Evolutionary conservation across 2,888 invertebrate species (phyloP).

Genomic region (Cryptus viduatorius): DNA sequence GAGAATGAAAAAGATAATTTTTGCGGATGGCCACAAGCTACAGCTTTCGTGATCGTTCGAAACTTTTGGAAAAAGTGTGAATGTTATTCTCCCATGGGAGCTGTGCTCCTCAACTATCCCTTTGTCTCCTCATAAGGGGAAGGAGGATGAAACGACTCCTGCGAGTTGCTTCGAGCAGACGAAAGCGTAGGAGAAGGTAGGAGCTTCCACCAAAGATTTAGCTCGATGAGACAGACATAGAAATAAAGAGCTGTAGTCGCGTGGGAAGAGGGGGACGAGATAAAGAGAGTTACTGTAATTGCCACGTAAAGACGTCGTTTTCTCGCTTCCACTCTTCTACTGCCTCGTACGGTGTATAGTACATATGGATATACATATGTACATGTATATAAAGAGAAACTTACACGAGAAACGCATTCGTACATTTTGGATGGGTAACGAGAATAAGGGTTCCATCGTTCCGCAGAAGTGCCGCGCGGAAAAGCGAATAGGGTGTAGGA

Average conservation of each 20-base stretch:
- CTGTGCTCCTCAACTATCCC: slow-evolving; percentile 54
- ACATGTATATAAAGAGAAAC: background rate
- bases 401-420: slow-evolving; percentile 10
- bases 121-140: background rate
- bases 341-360: background rate
- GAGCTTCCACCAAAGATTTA: slow-evolving; percentile 64
- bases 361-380: background rate
- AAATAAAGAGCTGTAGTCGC: slow-evolving; percentile 39
- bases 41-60: slow-evolving; percentile 1
- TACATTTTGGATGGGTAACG: slow-evolving; percentile 54
- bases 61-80: slow-evolving; percentile 67
- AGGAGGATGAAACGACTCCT: slow-evolving; percentile 17
- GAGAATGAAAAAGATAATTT: background rate
- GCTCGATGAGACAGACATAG: slow-evolving; percentile 51
- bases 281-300: slow-evolving; percentile 81
- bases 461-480: slow-evolving; percentile 38
- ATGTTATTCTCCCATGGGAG: slow-evolving; percentile 66
- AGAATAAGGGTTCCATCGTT: slow-evolving; percentile 48
- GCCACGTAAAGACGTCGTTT: slow-evolving; percentile 71
- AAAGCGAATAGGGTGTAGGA: slow-evolving; percentile 2
- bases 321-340: slow-evolving; percentile 55
- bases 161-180: slow-evolving; percentile 10
- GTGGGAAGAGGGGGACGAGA: slow-evolving; percentile 67
- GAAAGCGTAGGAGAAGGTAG: slow-evolving; percentile 5
- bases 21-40: background rate